Evolutionary conservation across 2,888 invertebrate genomes (phyloP).

Genomic region (Erannis defoliaria): DNA sequence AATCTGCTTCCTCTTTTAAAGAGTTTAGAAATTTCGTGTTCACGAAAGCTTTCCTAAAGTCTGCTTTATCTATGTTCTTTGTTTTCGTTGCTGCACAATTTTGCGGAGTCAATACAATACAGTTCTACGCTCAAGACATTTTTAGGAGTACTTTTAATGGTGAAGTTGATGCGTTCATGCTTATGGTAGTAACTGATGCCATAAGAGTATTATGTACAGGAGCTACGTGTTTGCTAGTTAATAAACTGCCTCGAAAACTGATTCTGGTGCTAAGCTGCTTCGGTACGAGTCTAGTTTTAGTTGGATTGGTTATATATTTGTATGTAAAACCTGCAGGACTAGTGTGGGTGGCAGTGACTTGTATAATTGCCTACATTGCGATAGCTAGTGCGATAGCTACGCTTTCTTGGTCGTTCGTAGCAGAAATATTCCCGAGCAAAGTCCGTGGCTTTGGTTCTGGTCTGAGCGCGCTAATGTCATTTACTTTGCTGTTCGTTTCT

Average conservation of each 20-base stretch:
- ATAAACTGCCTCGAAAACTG: conserved; percentile 53
- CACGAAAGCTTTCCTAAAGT: conserved; percentile 56
- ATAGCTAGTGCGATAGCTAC: conserved; percentile 53
- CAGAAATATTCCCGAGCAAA: conserved; percentile 64
- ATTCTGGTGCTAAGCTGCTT: conserved; percentile 54
- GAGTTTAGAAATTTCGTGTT: conserved; percentile 50
- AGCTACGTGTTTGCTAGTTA: conserved; percentile 52
- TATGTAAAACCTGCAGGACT: conserved; percentile 49
- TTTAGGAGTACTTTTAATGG: conserved; percentile 59
- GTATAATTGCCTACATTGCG: conserved; percentile 55
- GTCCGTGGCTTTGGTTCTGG: conserved; percentile 66
- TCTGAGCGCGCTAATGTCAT: conserved; percentile 56
- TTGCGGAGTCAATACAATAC: conserved; percentile 61
- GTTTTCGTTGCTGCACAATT: conserved; percentile 58
- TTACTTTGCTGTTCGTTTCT: conserved; percentile 55
- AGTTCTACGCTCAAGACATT: conserved; percentile 62
- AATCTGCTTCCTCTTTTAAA: conserved; percentile 39
- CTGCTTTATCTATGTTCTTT: conserved; percentile 46
- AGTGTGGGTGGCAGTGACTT: conserved; percentile 54
- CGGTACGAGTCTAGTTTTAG: conserved; percentile 47
- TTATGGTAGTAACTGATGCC: conserved; percentile 60
- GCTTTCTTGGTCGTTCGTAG: conserved; percentile 62
- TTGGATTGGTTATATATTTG: conserved; percentile 52
- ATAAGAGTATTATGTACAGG: conserved; percentile 51
- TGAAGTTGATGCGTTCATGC: conserved; percentile 54